Evolutionary conservation across 30 jellyfish, hydroid and myxozoan species (phyloP), one percentile per base, ranked within the genome.

Genomic region (Catostylus mosaicus): DNA sequence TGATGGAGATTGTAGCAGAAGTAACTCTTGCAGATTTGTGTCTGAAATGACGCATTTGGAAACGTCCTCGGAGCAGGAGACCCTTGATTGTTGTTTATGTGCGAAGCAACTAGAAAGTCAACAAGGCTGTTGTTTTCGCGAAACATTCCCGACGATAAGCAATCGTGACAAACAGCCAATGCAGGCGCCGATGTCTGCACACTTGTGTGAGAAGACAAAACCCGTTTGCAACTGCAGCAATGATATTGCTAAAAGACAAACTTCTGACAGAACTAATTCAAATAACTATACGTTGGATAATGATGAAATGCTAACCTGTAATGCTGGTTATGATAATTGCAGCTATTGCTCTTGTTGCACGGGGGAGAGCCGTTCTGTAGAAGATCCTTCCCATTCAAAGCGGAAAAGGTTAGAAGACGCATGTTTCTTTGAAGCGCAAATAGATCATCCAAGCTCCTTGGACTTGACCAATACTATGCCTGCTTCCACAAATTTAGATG

Each of bases 201-300:
- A 59, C 24, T 18, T 59, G 10, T 59, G 71, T 18, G 71, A 59
- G 71, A 59, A 59, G 24, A 27, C 71, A 59, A 59, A 59, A 27
- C 24, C n/a, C 26, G 71, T 27, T 59, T 22, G 16, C 71, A 27
- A 16, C 2, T 59, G 38, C 19, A 27, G 18, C 38, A 26, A 59
- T 59, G 56, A 43, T 43, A 6, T 16, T 8, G 38, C 11, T 27
- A 7, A 7, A 59, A 22, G 26, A n/a, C 40, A 59, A 16, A 18
- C 20, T 50, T 10, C 2, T 50, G 24, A 50, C 63, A 5, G 19
- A 27, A 50, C 63, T 3, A 50, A 50, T 16, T 5, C 63, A 7
- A 40, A 14, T 40, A 40, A 40, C 14, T 40, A 14, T 40, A 5
- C 54, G 7, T 40, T 14, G 54, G 63, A 50, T 16, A 10, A 50